phyloP scores from a whole-genome alignment of 2,113 vertebrate species.

The Tetrao urogallus region DNA sequence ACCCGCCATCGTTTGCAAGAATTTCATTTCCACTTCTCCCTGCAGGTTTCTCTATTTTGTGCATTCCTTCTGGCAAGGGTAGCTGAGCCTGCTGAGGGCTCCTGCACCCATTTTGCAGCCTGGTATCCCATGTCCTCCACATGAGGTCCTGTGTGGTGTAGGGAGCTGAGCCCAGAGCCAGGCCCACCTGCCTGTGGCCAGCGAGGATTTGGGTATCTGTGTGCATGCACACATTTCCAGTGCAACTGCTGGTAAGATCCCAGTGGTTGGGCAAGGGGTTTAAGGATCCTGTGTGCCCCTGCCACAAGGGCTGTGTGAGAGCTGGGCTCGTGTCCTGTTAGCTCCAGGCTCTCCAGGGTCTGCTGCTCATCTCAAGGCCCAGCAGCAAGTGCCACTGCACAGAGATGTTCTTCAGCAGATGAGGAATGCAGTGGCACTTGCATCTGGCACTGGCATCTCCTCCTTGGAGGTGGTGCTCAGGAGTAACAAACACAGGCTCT shows the following conservation, averaged over 20 bases:
- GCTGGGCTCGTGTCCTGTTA: too few species aligned
- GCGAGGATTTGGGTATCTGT: background rate
- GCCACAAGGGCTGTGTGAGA: too few species aligned
- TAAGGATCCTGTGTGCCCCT: too few species aligned
- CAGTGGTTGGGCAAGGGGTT: rapidly evolving
- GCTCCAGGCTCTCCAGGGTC: too few species aligned
- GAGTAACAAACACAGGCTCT: background rate
- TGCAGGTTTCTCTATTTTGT: background rate
- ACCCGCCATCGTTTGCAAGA: background rate
- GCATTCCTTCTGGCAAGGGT: background rate
- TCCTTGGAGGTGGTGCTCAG: background rate
- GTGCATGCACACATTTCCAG: background rate
- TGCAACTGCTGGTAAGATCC: too few species aligned
- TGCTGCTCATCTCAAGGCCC: background rate
- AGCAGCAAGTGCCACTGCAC: background rate
- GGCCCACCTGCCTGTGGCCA: too few species aligned
- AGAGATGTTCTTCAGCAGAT: too few species aligned
- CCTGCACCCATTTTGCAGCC: background rate
- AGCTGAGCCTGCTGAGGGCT: background rate
- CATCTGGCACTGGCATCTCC: background rate
- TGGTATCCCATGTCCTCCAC: background rate
- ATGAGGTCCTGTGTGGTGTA: too few species aligned
- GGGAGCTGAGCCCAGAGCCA: background rate
- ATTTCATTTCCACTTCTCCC: background rate
- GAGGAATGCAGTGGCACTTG: too few species aligned